Evolutionary conservation across 2,113 vertebrate species (phyloP), one percentile per base, ranked within the genome.

Genomic region (Mirza zaza): DNA sequence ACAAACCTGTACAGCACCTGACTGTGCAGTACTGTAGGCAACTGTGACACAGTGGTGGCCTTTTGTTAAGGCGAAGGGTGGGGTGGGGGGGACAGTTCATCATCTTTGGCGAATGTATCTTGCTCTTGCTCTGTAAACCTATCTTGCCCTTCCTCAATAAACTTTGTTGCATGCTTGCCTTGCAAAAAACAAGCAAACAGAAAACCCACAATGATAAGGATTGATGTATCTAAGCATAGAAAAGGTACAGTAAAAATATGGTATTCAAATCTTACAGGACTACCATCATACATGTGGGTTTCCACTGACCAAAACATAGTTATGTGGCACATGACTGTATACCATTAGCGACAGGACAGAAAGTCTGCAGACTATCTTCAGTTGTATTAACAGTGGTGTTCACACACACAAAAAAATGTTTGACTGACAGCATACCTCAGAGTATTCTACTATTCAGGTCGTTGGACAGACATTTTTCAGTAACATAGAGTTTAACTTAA

Each of bases 351-450:
- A 2, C 20, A n/a, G 52, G 77, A 75, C 83, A n/a, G 20, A 93
- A 52, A 32, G 1, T 3, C 7, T 3, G 4, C 4, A 8, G 52
- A n/a, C 29, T 39, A 6, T 42, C n/a, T 73, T 21, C 63, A n/a
- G 45, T 68, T 5, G 0, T 11, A 21, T 32, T 45, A 21, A 39
- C 0, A 17, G 52, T 5, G 4, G 17, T 3, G 6, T 63, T 80
- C 70, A 70, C 83, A 61, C 4, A 61, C 3, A 63, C 36, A 2
- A 45, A 48, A 75, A 25, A 42, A 73, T 6, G 15, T 3, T 32
- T 50, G 50, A 52, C 42, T 2, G 21, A 15, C 45, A 55, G 13
- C 42, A 63, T 6, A n/a, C 14, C 21, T 1, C 20, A 93, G 36
- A 61, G n/a, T 65, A 52, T 39, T 63, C 83, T 80, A 75, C 36